A percentile compares a stretch with the other conserved stretches of the same genome.
phyloP scores from a whole-genome alignment of 2,888 invertebrate species.

The Galerucella pusilla region DNA sequence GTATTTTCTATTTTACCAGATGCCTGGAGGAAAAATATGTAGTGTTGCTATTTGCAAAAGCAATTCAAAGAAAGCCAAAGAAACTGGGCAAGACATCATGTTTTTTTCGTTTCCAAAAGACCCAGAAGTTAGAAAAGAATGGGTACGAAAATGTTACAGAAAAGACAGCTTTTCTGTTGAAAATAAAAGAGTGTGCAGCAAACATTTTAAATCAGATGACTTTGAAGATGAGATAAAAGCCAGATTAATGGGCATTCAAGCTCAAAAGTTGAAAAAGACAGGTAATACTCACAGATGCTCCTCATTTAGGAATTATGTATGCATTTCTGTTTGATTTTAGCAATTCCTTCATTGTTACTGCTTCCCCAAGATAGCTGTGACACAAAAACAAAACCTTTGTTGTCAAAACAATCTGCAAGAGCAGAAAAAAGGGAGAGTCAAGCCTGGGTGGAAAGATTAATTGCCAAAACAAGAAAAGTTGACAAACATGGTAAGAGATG shows the following conservation, averaged over 20 bases:
- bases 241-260: no score
- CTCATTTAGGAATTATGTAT: neutral
- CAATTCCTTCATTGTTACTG: neutral
- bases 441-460: no score
- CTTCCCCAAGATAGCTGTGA: neutral
- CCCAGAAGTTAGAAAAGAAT: neutral
- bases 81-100: neutral
- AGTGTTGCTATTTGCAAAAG: slow-evolving; percentile 1
- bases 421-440: neutral
- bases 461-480: neutral
- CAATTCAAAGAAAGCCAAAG: neutral
- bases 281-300: no score
- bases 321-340: neutral
- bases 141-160: no score
- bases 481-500: neutral
- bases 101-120: neutral
- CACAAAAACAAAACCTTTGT: neutral
- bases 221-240: no score
- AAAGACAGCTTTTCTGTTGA: no score
- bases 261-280: no score
- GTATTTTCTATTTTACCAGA: neutral
- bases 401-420: neutral
- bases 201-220: no score
- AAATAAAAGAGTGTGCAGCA: no score
- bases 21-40: neutral